Base-by-base conservation (phyloP, 2,797 vertebrate genomes). In the Eutrigla gurnardus region DNA sequence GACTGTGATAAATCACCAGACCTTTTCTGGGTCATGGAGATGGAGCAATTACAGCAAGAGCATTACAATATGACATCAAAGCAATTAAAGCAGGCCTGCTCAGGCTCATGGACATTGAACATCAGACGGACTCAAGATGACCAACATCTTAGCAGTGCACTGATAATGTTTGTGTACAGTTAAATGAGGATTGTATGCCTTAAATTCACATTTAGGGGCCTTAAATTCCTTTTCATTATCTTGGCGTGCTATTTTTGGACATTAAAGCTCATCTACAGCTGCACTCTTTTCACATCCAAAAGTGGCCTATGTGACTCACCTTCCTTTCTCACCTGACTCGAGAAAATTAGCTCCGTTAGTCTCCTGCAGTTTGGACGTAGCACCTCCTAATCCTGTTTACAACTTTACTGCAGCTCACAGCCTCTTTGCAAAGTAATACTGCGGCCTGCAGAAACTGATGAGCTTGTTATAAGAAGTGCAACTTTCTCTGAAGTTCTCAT, bases 21-120 rank as follows among this genome's bases (percentile, higher is more conserved):
- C 40, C 40, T 47, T 75, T 50, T 78, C 60, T 52, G 50, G 82
- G 68, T 73, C 72, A 54, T 40, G 45, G 40, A 73, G 45, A 59
- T 33, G 10, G 39, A 73, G 46, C 9, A 52, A 17, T 25, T 25
- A 25, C 25, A 25, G 25, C 25, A 25, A 25, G 25, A 25, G 25
- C 25, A 68, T 46, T 71, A 55, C 37, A 52, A 73, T 25, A 35
- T 46, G 35, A 39, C 67, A 40, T 62, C 25, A 40, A 46, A 66
- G 49, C 15, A 62, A 40, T 75, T 58, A 53, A 6, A 32, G 66
- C 4, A 45, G 63, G 35, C 42, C 45, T 66, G 70, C 43, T n/a
- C 72, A 33, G 53, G 15, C 35, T 62, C 15, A 35, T 25, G 25
- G 25, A 25, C 6, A 33, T 46, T 37, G 10, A 25, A 25, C 25